Evolutionary conservation across 2,113 vertebrate species (phyloP).

Genomic region (Seriola rivoliana): DNA sequence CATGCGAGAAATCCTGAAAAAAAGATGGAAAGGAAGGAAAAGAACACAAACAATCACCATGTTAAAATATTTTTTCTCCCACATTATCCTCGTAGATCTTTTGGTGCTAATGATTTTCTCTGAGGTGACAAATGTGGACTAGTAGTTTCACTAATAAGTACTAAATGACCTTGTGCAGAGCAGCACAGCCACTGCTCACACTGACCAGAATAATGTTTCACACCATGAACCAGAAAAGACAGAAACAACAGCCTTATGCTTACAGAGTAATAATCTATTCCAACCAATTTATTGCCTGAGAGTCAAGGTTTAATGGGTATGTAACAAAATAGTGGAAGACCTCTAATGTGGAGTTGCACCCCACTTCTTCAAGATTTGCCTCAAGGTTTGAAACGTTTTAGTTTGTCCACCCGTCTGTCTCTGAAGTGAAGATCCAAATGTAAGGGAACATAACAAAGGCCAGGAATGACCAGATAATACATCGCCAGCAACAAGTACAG

Average conservation of each 20-base stretch:
- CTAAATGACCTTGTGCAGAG: background rate
- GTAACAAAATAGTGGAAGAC: background rate
- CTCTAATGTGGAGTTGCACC: background rate
- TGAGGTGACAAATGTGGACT: background rate
- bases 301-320: background rate
- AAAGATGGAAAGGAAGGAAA: background rate
- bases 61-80: background rate
- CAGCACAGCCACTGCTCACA: conserved; percentile 3
- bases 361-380: background rate
- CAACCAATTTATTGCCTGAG: background rate
- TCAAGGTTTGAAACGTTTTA: background rate
- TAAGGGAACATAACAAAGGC: accelerated
- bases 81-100: background rate
- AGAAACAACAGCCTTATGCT: background rate
- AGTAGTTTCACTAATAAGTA: background rate
- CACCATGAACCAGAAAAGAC: background rate
- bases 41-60: background rate
- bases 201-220: conserved; percentile 6
- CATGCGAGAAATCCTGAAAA: conserved; percentile 93
- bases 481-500: background rate
- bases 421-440: background rate
- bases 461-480: background rate
- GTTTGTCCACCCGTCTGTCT: background rate
- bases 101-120: background rate
- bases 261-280: background rate